These are phyloP conservation scores for Lordiphosa fenestrarum DNA, from an alignment of 2,888 invertebrate genomes.

Conservation along the genomic window DNA sequence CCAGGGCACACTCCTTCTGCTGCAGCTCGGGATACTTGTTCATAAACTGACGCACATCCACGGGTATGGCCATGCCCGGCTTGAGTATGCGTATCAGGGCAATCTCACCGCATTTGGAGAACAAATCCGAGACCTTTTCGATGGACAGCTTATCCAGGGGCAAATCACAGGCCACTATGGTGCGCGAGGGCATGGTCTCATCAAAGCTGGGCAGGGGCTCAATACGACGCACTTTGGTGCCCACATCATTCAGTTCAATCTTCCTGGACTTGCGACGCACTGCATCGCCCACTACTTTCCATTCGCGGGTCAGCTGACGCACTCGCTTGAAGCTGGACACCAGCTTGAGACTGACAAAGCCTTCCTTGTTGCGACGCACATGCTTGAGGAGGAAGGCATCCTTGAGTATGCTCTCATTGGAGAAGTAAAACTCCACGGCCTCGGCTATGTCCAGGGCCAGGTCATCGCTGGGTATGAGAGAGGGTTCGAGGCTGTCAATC, in stretches of 20 bases:
- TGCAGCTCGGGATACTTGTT: slow-evolving; percentile 94
- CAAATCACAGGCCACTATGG: slow-evolving; percentile 92
- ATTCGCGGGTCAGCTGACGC: slow-evolving; percentile 95
- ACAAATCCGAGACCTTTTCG: slow-evolving; percentile 94
- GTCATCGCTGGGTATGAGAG: slow-evolving; percentile 86
- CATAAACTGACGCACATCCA: slow-evolving; percentile 94
- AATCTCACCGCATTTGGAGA: slow-evolving; percentile 93
- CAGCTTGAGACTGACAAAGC: slow-evolving; percentile 95
- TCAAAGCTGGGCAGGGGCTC: slow-evolving; percentile 94
- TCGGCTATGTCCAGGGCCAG: slow-evolving; percentile 89
- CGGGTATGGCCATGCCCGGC: slow-evolving; percentile 94
- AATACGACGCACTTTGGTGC: slow-evolving; percentile 92
- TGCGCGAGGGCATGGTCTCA: slow-evolving; percentile 95
- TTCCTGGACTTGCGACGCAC: slow-evolving; percentile 88
- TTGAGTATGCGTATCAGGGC: slow-evolving; percentile 92
- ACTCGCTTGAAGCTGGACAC: slow-evolving; percentile 97
- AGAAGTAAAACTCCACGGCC: slow-evolving; percentile 97
- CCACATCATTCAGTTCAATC: slow-evolving; percentile 93
- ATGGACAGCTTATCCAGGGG: slow-evolving; percentile 92
- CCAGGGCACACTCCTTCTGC: slow-evolving; percentile 92
- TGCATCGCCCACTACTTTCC: slow-evolving; percentile 94
- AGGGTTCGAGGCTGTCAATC: slow-evolving; percentile 77
- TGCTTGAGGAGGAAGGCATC: slow-evolving; percentile 97
- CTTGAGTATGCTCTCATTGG: slow-evolving; percentile 95
- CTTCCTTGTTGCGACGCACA: slow-evolving; percentile 96